Evolutionary conservation across 1,140 invertebrate genomes (phyloP).

Genomic region (Halyomorpha halys): DNA sequence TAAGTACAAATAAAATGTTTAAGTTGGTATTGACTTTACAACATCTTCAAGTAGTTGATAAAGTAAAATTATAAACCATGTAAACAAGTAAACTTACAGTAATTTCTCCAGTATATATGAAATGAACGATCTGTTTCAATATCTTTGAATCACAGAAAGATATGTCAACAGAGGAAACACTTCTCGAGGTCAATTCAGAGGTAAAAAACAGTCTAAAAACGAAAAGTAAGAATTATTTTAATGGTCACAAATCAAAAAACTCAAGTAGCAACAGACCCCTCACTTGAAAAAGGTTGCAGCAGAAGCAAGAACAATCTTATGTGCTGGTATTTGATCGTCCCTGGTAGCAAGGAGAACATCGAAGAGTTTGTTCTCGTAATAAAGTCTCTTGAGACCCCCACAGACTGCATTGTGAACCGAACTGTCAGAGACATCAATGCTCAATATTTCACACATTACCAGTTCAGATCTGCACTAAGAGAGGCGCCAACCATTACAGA

Average conservation of each 20-base stretch:
- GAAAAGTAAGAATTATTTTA: background rate
- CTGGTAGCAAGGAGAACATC: background rate
- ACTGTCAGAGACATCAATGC: background rate
- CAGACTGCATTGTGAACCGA: background rate
- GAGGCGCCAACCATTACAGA: background rate
- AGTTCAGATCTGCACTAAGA: background rate
- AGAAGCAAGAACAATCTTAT: conserved; percentile 6
- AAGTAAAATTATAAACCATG: too few relatives aligned
- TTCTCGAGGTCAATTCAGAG: background rate
- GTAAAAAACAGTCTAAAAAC: conserved; percentile 9
- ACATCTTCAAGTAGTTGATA: too few relatives aligned
- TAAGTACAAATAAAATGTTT: too few relatives aligned
- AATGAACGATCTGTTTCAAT: background rate
- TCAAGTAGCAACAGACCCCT: background rate
- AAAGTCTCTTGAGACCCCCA: background rate
- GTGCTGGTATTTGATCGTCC: background rate
- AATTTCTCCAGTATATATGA: background rate
- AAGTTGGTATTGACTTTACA: too few relatives aligned
- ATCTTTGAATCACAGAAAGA: background rate
- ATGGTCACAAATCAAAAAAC: background rate
- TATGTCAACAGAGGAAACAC: conserved; percentile 7
- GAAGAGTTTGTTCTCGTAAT: background rate
- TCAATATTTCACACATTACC: conserved; percentile 2
- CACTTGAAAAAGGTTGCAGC: background rate
- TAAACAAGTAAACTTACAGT: background rate